Conservation (phyloP, 2,888 invertebrate genomes). For the Escarpia spicata region DNA sequence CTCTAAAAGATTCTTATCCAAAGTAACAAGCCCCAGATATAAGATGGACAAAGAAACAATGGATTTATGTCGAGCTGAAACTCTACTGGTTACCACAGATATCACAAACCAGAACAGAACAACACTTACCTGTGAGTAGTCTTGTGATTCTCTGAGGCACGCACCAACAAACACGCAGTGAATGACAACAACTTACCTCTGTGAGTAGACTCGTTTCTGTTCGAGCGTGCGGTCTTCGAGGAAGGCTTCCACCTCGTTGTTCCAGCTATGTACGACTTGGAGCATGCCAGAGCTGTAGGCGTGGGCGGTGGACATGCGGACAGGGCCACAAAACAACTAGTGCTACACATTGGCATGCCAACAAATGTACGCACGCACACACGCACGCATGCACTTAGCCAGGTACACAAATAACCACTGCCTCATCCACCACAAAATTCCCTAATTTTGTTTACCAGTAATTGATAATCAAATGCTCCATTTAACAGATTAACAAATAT, state of each 20-base stretch:
- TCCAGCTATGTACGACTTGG: conserved; percentile 77
- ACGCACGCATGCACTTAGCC: not conserved
- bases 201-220: conserved; percentile 79
- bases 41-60: too few species aligned
- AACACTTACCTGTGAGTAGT: not conserved
- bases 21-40: not conserved
- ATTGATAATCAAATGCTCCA: not conserved
- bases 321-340: not conserved
- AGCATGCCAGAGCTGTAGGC: conserved; percentile 70
- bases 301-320: not conserved
- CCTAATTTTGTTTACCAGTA: not conserved
- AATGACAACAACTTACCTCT: conserved; percentile 57
- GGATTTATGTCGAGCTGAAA: not conserved
- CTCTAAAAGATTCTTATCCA: not conserved
- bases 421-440: not conserved
- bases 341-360: not conserved
- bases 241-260: conserved; percentile 85
- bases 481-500: not conserved
- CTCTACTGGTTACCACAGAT: not conserved
- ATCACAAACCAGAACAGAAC: not conserved
- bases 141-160: not conserved
- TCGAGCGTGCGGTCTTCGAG: conserved; percentile 88
- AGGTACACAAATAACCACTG: not conserved
- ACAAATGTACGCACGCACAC: not conserved
- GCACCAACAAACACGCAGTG: not conserved